A percentile compares a stretch with the other conserved stretches of the same genome.
These are phyloP conservation scores for Drosophila bipectinata DNA, from an alignment of 1,140 invertebrate genomes.

Conservation along the genomic window DNA sequence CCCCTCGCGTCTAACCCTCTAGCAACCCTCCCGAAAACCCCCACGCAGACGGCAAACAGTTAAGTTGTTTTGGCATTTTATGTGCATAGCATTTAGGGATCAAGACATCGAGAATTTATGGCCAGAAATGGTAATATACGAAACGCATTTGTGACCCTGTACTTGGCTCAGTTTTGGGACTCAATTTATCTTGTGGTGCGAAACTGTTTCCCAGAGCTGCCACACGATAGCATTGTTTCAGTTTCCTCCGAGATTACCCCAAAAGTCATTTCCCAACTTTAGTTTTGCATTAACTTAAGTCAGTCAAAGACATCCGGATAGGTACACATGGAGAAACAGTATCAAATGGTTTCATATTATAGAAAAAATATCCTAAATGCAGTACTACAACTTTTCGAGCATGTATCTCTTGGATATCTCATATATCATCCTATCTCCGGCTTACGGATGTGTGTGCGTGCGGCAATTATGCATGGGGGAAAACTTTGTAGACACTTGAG, in stretches of 20 bases:
- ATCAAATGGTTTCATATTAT: not conserved
- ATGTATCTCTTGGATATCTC: not conserved
- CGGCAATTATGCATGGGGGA: slow-evolving; percentile 56
- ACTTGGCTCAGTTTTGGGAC: slow-evolving; percentile 26
- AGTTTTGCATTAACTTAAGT: slow-evolving; percentile 32
- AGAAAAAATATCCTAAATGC: too few relatives aligned
- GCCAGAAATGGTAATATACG: slow-evolving; percentile 5
- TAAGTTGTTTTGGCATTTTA: slow-evolving; percentile 57
- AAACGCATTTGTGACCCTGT: slow-evolving; percentile 36
- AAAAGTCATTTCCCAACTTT: slow-evolving; percentile 32
- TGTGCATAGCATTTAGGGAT: slow-evolving; percentile 53
- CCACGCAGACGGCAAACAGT: slow-evolving; percentile 38
- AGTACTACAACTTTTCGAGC: not conserved
- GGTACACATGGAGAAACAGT: slow-evolving; percentile 1
- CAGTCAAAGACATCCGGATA: not conserved
- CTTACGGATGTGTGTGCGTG: not conserved
- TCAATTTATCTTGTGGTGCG: slow-evolving; percentile 31
- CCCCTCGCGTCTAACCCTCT: not conserved
- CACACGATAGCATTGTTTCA: slow-evolving; percentile 33
- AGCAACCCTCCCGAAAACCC: slow-evolving; percentile 1
- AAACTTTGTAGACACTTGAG: slow-evolving; percentile 61
- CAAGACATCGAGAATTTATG: slow-evolving; percentile 49
- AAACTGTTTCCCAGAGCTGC: slow-evolving; percentile 18
- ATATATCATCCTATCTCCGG: slow-evolving; percentile 6
- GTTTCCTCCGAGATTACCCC: slow-evolving; percentile 21